Evolutionary conservation across 2,797 vertebrate genomes (phyloP).

Genomic region (Thaleichthys pacificus): DNA sequence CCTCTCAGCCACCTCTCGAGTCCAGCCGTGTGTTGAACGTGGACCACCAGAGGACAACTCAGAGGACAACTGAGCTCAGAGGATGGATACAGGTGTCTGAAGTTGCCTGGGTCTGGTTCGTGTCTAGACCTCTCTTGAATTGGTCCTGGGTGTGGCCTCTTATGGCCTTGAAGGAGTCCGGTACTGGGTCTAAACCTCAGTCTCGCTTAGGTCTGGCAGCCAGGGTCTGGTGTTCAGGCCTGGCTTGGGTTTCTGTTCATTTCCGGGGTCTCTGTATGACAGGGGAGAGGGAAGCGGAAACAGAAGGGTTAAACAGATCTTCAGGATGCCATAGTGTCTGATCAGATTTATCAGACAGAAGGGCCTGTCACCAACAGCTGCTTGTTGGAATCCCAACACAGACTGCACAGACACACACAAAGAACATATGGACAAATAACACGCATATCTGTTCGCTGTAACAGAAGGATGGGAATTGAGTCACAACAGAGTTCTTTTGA

Average conservation of each 20-base stretch:
- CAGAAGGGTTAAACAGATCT: neutral
- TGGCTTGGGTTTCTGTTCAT: neutral
- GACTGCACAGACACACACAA: conserved; percentile 23
- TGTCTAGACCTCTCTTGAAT: neutral
- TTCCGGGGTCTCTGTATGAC: conserved; percentile 8
- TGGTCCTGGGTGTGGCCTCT: neutral
- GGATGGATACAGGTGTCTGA: neutral
- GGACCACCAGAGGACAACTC: neutral
- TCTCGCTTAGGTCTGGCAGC: neutral
- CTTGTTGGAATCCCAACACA: conserved; percentile 21
- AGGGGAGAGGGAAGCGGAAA: conserved; percentile 14
- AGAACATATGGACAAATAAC: conserved; percentile 25
- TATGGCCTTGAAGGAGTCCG: neutral
- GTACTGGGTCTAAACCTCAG: neutral
- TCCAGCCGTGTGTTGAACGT: conserved; percentile 74
- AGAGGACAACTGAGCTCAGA: neutral
- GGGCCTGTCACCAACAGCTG: conserved; percentile 42
- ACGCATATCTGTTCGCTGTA: neutral
- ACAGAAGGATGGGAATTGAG: neutral
- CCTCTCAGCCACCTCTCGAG: conserved; percentile 81
- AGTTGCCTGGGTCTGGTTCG: neutral
- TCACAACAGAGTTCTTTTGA: neutral
- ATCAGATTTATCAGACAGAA: neutral
- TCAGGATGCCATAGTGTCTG: neutral
- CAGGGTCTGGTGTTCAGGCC: neutral